Percentiles rank a stretch among this genome's conserved stretches.
Evolutionary conservation across 2,113 vertebrate genomes (phyloP).

Genomic region (Brachyistius frenatus): DNA sequence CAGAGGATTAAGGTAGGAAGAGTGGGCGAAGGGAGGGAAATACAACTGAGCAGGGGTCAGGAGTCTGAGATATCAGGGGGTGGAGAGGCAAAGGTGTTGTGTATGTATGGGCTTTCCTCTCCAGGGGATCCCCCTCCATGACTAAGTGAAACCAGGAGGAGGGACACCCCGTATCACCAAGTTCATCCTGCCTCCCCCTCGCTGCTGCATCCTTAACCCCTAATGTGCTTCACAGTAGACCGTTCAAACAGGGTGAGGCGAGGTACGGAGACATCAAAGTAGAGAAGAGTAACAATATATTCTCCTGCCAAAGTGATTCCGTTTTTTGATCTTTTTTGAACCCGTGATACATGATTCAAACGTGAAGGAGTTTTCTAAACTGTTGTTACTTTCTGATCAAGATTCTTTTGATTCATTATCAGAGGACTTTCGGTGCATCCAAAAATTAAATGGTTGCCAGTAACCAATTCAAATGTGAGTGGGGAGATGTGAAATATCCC

Average conservation of each 20-base stretch:
- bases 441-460: neutral
- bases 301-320: neutral
- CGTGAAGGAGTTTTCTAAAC: neutral
- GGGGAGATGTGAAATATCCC: neutral
- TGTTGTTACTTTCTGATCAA: neutral
- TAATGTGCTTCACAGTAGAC: conserved; percentile 24
- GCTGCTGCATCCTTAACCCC: conserved; percentile 15
- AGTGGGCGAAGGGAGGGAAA: conserved; percentile 37
- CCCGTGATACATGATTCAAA: neutral
- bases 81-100: conserved; percentile 39
- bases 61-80: conserved; percentile 45
- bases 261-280: neutral
- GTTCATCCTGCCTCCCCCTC: conserved; percentile 46
- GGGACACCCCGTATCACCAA: conserved; percentile 59
- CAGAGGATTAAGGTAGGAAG: conserved; percentile 22
- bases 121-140: conserved; percentile 62
- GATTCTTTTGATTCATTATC: neutral
- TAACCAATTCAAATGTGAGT: neutral
- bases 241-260: neutral
- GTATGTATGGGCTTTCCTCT: conserved; percentile 63
- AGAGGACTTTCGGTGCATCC: neutral
- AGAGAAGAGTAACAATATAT: neutral
- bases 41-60: conserved; percentile 44
- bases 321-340: neutral
- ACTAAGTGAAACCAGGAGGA: conserved; percentile 70